Evolutionary conservation across 2,888 invertebrate species (phyloP).

Genomic region (Polietes domitor): DNA sequence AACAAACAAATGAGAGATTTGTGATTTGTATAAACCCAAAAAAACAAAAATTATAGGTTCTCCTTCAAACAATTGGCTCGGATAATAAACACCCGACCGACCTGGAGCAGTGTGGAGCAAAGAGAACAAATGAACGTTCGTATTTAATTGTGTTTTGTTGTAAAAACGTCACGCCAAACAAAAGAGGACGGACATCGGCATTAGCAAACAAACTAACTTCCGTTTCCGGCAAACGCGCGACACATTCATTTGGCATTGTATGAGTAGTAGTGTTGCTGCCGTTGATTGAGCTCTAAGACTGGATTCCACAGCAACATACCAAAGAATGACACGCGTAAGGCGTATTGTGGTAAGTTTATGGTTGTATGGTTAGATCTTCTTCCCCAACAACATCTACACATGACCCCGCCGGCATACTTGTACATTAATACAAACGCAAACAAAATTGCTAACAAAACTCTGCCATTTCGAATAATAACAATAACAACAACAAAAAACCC

Average conservation of each 20-base stretch:
- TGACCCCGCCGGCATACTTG: background rate
- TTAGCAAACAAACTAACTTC: conserved; percentile 38
- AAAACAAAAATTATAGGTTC: conserved; percentile 1
- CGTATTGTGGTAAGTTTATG: conserved; percentile 76
- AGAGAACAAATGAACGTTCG: background rate
- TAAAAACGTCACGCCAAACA: background rate
- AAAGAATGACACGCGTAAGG: conserved; percentile 77
- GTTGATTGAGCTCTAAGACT: conserved; percentile 31
- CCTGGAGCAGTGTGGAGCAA: background rate
- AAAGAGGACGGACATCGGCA: background rate
- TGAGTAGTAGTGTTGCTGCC: background rate
- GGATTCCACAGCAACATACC: conserved; percentile 71
- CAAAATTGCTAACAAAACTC: background rate
- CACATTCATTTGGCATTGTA: background rate
- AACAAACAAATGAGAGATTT: background rate
- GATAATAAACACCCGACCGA: background rate
- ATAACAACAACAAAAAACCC: background rate
- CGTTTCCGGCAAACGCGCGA: conserved; percentile 44
- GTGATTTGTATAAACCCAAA: background rate
- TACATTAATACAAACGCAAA: background rate
- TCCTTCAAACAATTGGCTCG: conserved; percentile 25
- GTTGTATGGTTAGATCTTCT: conserved; percentile 3
- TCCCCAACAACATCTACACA: background rate
- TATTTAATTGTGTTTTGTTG: conserved; percentile 23
- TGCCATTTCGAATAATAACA: background rate